phyloP scores from a whole-genome alignment of 2,888 invertebrate genomes.

The Holacanthella duospinosa region DNA sequence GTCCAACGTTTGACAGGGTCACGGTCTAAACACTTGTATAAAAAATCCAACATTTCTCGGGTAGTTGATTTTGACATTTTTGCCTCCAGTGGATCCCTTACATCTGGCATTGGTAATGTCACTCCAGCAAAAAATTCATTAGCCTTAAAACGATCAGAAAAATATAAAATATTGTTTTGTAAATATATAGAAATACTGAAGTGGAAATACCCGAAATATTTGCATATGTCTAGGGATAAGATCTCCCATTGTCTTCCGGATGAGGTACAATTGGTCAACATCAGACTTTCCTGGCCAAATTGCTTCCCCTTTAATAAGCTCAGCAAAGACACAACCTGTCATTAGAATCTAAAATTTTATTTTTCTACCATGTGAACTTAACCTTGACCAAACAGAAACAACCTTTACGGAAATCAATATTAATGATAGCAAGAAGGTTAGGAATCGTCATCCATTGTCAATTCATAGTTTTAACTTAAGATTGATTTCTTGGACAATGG shows the following conservation, averaged over 20 bases:
- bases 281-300: slow-evolving; percentile 98
- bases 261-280: slow-evolving; percentile 93
- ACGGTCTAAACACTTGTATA: slow-evolving; percentile 89
- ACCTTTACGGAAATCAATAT: background rate
- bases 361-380: background rate
- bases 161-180: background rate
- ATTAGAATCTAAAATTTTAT: slow-evolving; percentile 12
- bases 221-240: slow-evolving; percentile 86
- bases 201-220: slow-evolving; percentile 74
- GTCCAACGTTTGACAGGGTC: slow-evolving; percentile 85
- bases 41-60: slow-evolving; percentile 65
- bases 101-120: slow-evolving; percentile 80
- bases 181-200: too few species aligned
- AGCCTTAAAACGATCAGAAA: slow-evolving; percentile 42
- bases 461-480: background rate
- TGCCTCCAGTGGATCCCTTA: slow-evolving; percentile 69
- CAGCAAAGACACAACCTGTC: slow-evolving; percentile 74
- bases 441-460: background rate
- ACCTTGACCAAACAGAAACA: background rate
- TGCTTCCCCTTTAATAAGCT: slow-evolving; percentile 77
- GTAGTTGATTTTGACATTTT: slow-evolving; percentile 66
- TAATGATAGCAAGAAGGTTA: too few species aligned
- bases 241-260: slow-evolving; percentile 87
- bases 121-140: slow-evolving; percentile 92
- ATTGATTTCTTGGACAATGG: background rate